Percentiles rank a stretch among this genome's conserved stretches.
These are phyloP conservation scores for Euwallacea fornicatus DNA, from an alignment of 1,140 invertebrate species.

Conservation along the genomic window DNA sequence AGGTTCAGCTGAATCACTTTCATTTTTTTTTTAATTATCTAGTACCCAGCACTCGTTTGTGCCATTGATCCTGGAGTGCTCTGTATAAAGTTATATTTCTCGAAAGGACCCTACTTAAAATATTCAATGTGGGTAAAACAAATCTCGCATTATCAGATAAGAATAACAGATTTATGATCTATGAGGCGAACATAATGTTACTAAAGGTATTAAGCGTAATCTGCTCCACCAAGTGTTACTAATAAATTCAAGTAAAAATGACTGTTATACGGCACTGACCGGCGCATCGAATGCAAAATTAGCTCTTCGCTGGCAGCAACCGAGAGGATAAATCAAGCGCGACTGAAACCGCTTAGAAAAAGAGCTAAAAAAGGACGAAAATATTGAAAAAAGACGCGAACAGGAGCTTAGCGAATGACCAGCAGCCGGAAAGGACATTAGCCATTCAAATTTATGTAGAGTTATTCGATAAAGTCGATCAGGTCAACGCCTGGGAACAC, in stretches of 20 bases:
- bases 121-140: no score
- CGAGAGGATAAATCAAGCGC: slow-evolving; percentile 38
- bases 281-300: slow-evolving; percentile 37
- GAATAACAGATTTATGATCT: not conserved
- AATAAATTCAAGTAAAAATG: slow-evolving; percentile 40
- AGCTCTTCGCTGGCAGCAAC: slow-evolving; percentile 30
- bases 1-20: no score
- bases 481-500: slow-evolving; percentile 36
- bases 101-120: no score
- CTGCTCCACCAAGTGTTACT: slow-evolving; percentile 31
- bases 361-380: slow-evolving; percentile 25
- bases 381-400: slow-evolving; percentile 33
- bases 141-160: no score
- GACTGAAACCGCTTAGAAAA: slow-evolving; percentile 33
- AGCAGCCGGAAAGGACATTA: slow-evolving; percentile 36
- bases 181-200: not conserved
- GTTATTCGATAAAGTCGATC: slow-evolving; percentile 39
- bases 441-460: slow-evolving; percentile 38
- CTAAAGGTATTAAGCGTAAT: slow-evolving; percentile 4
- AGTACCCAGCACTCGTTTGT: no score
- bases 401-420: slow-evolving; percentile 33
- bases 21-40: no score
- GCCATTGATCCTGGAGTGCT: no score
- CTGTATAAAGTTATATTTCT: no score
- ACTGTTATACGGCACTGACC: slow-evolving; percentile 34